A percentile compares a stretch with the other conserved stretches of the same genome.
These are phyloP conservation scores for Tichodroma muraria DNA, from an alignment of 2,113 vertebrate genomes.

Conservation along the genomic window DNA sequence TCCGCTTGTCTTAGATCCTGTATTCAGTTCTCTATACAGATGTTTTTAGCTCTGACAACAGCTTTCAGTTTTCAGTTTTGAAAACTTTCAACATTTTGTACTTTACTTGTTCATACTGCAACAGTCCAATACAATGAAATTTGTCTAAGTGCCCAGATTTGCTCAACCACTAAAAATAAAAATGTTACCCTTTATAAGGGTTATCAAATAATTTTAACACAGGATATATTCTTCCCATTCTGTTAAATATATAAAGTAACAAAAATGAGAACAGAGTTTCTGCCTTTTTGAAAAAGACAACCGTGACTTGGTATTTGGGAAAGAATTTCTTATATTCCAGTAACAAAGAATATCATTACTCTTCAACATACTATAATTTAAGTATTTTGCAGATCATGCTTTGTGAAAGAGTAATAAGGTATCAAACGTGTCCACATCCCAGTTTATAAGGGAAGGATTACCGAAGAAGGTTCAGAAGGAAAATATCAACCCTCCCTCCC, in stretches of 20 bases:
- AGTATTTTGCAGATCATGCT: neutral
- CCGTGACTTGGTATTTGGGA: neutral
- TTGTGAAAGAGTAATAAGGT: neutral
- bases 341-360: neutral
- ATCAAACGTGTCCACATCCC: neutral
- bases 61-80: too few relatives aligned
- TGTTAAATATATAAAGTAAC: neutral
- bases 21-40: slow-evolving; percentile 45
- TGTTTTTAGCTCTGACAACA: slow-evolving; percentile 63
- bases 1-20: slow-evolving; percentile 60
- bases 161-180: slow-evolving; percentile 20
- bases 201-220: neutral
- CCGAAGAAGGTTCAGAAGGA: neutral
- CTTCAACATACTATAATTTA: neutral
- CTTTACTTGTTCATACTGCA: slow-evolving; percentile 39
- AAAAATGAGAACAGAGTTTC: neutral
- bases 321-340: neutral
- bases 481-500: neutral
- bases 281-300: neutral
- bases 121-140: neutral
- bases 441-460: neutral
- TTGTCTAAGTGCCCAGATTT: neutral
- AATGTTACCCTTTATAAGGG: neutral
- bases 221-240: neutral
- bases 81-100: slow-evolving; percentile 44